Evolutionary conservation across 2,888 invertebrate species (phyloP), one percentile per base, ranked within the genome.

Genomic region (Vannuccia rotundouncinata): DNA sequence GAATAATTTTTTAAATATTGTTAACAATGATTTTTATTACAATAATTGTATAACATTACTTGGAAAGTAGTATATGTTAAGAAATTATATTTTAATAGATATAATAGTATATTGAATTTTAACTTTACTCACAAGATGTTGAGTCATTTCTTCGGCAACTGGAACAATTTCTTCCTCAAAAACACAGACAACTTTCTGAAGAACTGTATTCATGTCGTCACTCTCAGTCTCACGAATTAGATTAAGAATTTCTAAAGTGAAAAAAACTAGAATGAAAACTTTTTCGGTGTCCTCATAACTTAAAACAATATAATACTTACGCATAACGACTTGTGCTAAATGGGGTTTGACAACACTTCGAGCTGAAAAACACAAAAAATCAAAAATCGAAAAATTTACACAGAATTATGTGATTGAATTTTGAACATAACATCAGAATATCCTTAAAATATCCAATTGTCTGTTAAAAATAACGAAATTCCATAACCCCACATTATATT

Each of bases 171-270:
- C 94, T 83, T 93, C 92, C 0, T 93, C 92, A 86, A 93, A 98
- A 45, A 93, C 91, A 85, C 93, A 94, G 22, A 97, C 95, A 22
- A 90, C 82, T 80, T 88, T 95, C 87, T 99, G 98, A 90, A 99
- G 92, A 0, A 97, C 97, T 85, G 92, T 93, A 0, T 96, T 95
- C 82, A 99, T 91, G 88, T 98, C 98, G 87, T 99, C 99, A 87
- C 95, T 97, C 89, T 97, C 96, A 0, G 98, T 98, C 89, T 95
- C 94, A 27, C 95, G 91, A 79, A 99, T 94, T 73, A 99, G 92
- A 83, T 93, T 92, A 78, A 99, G 89, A 79, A 98, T 89, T 88
- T 95, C 95, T 82, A 93, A 1, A 82, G 82, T 13, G 2, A 66
- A 66, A 66, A 66, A 5, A 66, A 13, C 25, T 22, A 22, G 5